Evolutionary conservation across 2,797 vertebrate species (phyloP).

Genomic region (Ceyx erithaca): DNA sequence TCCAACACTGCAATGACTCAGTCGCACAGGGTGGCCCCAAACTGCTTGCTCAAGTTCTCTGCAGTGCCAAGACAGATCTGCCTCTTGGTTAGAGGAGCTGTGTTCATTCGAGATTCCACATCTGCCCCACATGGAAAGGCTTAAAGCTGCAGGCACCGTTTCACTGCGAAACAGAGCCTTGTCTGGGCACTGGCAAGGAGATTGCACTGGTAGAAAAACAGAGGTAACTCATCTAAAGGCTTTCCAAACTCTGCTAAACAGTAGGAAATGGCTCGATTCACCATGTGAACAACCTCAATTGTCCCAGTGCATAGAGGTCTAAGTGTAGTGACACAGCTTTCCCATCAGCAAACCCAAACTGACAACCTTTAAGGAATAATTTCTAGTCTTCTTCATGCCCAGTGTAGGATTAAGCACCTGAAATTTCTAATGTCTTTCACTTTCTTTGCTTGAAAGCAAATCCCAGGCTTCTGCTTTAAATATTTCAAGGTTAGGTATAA

Average conservation of each 20-base stretch:
- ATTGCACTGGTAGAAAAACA: background rate
- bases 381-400: background rate
- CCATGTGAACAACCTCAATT: accelerated
- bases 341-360: background rate
- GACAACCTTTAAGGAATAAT: background rate
- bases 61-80: background rate
- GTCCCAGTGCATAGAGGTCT: no score
- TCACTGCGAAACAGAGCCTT: background rate
- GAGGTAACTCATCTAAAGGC: background rate
- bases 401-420: background rate
- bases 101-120: background rate
- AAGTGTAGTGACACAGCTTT: background rate
- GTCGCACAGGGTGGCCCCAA: accelerated
- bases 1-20: background rate
- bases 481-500: background rate
- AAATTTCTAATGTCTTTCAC: background rate
- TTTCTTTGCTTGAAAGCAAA: background rate
- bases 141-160: background rate
- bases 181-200: background rate
- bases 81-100: background rate
- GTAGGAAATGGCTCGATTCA: background rate
- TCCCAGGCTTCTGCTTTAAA: background rate
- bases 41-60: background rate
- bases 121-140: background rate
- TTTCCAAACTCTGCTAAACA: background rate